Evolutionary conservation across 2,797 vertebrate species (phyloP), one percentile per base, ranked within the genome.

Genomic region (Myiothlypis coronata): DNA sequence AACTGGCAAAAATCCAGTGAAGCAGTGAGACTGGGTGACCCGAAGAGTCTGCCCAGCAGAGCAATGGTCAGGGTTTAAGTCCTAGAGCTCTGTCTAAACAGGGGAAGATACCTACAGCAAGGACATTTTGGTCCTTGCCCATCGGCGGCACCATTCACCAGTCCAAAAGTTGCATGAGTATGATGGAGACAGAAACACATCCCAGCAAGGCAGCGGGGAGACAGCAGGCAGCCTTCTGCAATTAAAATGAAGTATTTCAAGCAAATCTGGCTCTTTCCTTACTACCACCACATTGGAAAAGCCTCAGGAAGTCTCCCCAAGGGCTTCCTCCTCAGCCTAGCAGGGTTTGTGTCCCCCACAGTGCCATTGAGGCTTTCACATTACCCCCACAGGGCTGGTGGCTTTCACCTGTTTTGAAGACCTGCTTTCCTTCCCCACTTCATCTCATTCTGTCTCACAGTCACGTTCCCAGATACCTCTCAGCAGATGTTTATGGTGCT

Each of bases 231-330:
- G 79, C 52, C 60, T 92, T 83, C 87, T 91, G 68, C 91, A 83
- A 77, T 89, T 85, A 96, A 92, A 91, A 91, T 80, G 26, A 87
- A 83, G 37, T 74, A 92, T 93, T 94, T 93, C 63, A 43, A 77
- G 41, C 24, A 91, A 91, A 77, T 89, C 56, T 93, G 81, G 4
- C 60, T 80, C 49, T 64, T 87, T 56, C 49, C 24, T 85, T 53
- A 14, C 44, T 82, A 32, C 41, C 64, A 53, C 49, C 37, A 80
- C 37, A 77, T 17, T 74, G 76, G 37, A 84, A 84, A 94, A 84
- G 9, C 55, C 72, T 80, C 70, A 46, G 83, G 23, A 95, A 52
- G 28, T 27, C 75, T 89, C 87, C 56, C 78, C 64, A 77, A 60
- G 35, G 71, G 34, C 56, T 91, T 83, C n/a, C 18, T 89, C 55